Conservation (phyloP, 2,113 vertebrate species). For the Corythaixoides concolor region DNA sequence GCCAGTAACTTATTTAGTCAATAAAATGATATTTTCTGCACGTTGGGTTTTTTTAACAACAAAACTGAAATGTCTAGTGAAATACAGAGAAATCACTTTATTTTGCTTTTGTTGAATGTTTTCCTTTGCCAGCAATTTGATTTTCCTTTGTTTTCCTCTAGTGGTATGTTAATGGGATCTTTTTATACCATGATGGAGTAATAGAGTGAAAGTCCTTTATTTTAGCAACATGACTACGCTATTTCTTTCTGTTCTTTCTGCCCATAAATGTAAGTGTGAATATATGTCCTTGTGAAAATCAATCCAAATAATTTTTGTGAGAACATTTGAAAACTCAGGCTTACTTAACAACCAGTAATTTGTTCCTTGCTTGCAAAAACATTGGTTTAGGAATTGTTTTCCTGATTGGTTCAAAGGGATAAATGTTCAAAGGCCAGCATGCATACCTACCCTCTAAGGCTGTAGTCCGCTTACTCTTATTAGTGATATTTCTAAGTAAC, state of each 20-base stretch:
- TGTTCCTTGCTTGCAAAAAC: background rate
- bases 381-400: background rate
- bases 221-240: background rate
- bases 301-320: background rate
- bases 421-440: background rate
- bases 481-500: background rate
- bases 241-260: background rate
- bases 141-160: conserved; percentile 28
- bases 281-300: background rate
- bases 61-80: background rate
- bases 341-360: background rate
- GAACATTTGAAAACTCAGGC: background rate
- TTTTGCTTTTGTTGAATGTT: background rate
- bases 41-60: background rate
- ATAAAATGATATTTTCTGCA: background rate
- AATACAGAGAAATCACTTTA: background rate
- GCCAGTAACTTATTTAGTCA: background rate
- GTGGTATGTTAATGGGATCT: background rate
- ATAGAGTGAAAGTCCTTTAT: background rate
- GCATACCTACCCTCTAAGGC: background rate
- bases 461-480: background rate
- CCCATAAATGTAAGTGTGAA: background rate
- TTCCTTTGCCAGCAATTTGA: background rate
- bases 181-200: background rate
- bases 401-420: background rate